These are phyloP conservation scores for Rambutsinella grinnellia DNA, from an alignment of 2,888 invertebrate genomes.

Conservation along the genomic window DNA sequence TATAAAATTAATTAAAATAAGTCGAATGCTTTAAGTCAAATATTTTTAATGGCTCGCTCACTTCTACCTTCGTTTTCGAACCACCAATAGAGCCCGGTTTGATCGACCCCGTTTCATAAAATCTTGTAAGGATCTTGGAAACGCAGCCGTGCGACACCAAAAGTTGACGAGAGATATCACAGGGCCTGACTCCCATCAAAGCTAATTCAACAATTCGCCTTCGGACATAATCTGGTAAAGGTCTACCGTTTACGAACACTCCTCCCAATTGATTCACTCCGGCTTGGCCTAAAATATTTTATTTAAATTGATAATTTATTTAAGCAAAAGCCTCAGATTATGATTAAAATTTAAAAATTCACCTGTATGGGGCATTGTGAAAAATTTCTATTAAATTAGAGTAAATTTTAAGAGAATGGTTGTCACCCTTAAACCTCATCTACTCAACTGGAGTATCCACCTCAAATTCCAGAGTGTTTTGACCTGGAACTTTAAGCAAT, in stretches of 20 bases:
- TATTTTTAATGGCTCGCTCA: background rate
- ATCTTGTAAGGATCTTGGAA: constrained; percentile 95
- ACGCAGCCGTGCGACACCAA: constrained; percentile 98
- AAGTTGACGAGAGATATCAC: constrained; percentile 95
- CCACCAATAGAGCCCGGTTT: constrained; percentile 95
- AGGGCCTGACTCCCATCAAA: constrained; percentile 92
- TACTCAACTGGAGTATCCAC: no score
- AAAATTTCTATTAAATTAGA: background rate
- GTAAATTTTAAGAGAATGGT: no score
- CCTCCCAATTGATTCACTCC: constrained; percentile 97
- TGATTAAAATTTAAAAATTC: background rate
- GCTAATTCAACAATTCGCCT: constrained; percentile 95
- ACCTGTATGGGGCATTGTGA: constrained; percentile 58
- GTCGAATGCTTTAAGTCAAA: background rate
- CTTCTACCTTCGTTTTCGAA: constrained; percentile 89
- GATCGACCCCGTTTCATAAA: constrained; percentile 97
- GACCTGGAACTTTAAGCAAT: no score
- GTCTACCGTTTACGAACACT: constrained; percentile 97
- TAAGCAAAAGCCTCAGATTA: background rate
- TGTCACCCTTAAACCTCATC: no score
- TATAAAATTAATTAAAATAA: constrained; percentile 71
- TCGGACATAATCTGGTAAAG: constrained; percentile 93
- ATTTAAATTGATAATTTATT: background rate
- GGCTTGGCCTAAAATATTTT: constrained; percentile 84
- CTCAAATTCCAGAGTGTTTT: no score